Base-by-base conservation (phyloP, 1,140 invertebrate species). In the Macrobrachium rosenbergii region DNA sequence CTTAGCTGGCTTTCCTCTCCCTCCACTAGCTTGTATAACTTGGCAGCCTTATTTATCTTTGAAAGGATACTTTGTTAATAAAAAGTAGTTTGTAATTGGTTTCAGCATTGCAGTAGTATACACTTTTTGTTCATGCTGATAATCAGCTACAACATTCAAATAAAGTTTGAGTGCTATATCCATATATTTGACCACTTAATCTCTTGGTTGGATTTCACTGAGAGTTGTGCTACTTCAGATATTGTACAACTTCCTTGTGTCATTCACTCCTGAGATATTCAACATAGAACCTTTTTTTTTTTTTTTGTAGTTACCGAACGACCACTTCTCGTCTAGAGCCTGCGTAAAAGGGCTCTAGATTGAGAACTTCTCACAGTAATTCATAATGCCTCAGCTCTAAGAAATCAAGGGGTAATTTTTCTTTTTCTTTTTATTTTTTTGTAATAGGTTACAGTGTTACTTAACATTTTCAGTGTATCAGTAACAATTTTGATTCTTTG, bases 301-400 rank as follows among this genome's bases (percentile, higher is more conserved):
- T 43, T 72, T 43, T 72, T 43, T 28, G 16, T 62, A 62, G 60
- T 69, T 72, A 43, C 43, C 69, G 23, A 60, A 80, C 75, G 84
- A 62, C 73, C 72, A 73, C 64, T 79, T 87, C 84, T 87, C 84
- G 84, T 87, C 84, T 87, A 87, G 84, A 87, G 84, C 84, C 84
- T 81, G 84, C 62, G 76, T 80, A 75, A 23, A 73, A 28, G 43
- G 84, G 84, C 84, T 87, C 84, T 87, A 87, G 84, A 87, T 87
- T 82, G 84, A 87, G 84, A 87, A 87, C 63, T 87, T 75, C 59
- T 81, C 78, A n/a, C 78, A 75, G 78, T 28, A 59, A 12, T 63
- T 81, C 84, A 82, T 77, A 52, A 87, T 87, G 84, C 60, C 63
- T 69, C 58, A 62, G 58, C 23, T 82, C 58, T 87, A 87, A 87